Evolutionary conservation across 2,888 invertebrate species (phyloP).

Genomic region (Xiphydria camelus): DNA sequence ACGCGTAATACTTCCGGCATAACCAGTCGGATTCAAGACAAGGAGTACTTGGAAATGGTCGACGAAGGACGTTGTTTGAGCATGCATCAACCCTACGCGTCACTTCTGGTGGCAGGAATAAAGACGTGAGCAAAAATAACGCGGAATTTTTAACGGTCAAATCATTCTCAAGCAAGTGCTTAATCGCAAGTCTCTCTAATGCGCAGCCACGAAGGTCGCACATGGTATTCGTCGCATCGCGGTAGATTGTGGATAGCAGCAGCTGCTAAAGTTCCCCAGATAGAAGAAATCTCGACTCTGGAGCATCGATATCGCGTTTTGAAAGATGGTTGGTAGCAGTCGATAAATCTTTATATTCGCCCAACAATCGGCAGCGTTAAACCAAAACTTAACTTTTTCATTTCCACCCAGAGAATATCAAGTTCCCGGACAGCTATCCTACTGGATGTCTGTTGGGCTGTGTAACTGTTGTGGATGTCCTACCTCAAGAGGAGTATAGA

Average conservation of each 20-base stretch:
- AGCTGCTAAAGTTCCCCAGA: constrained; percentile 73
- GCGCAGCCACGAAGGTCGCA: constrained; percentile 91
- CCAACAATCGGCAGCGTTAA: no score
- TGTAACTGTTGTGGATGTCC: constrained; percentile 82
- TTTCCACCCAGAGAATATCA: constrained; percentile 62
- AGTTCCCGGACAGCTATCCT: constrained; percentile 85
- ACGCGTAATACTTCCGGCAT: constrained; percentile 20
- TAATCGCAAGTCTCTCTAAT: constrained; percentile 25
- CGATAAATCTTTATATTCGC: no score
- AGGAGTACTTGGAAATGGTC: constrained; percentile 77
- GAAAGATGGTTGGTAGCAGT: constrained; percentile 62
- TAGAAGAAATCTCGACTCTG: constrained; percentile 68
- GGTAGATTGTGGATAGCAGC: constrained; percentile 96
- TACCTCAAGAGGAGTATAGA: constrained; percentile 85
- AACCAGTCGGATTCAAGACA: constrained; percentile 71
- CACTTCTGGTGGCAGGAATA: constrained; percentile 87
- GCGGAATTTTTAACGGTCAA: neutral
- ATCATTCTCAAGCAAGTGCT: neutral
- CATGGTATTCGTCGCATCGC: constrained; percentile 90
- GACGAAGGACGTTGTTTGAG: constrained; percentile 88
- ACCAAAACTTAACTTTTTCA: no score
- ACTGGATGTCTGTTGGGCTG: constrained; percentile 87
- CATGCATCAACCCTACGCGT: constrained; percentile 97
- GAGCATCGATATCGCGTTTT: constrained; percentile 72
- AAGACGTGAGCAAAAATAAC: constrained; percentile 69